Base-by-base conservation (phyloP, 2,797 vertebrate genomes). In the Schizopygopsis pylzovi region DNA sequence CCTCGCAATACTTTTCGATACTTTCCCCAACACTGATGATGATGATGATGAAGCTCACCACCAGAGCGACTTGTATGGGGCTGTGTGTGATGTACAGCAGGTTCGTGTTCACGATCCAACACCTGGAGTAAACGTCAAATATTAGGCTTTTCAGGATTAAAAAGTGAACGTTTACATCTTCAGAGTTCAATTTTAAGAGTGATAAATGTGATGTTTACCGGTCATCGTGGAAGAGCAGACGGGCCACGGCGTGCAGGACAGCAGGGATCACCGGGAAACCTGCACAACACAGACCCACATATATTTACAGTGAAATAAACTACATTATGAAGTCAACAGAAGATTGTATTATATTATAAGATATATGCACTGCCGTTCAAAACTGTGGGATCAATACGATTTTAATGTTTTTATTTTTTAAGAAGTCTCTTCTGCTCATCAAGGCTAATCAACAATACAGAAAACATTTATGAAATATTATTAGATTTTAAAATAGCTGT, bases 221-320 rank as follows among this genome's bases (percentile, higher is more conserved):
- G 93, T 96, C 95, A 13, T 96, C 91, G 47, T 76, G 94, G 89
- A 85, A 94, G n/a, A 92, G 84, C 41, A 90, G 90, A 4, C 95
- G 94, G 13, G 95, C 95, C 76, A 95, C 92, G 18, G 94, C 93
- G 0, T 96, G 92, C 0, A 91, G 94, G 61, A 91, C 59, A 37
- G 94, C 93, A 81, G 96, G 96, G 88, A 96, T 33, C 2, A 96
- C 54, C 7, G 96, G 96, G 83, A 96, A 96, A 80, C 94, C 96
- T 96, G 59, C 1, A 59, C n/a, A n/a, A 22, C 8, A 59, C 54
- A 56, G 18, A 56, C 20, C 3, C 20, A 4, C 0, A 59, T n/a
- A 49, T 16, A 49, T 11, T 25, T 28, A 16, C 45, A 9, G 8
- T 33, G 49, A 75, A 1, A 49, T 2, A 75, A 33, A 37, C 3